Conservation (phyloP, 2,888 invertebrate species). For the Nymphalis polychloros region DNA sequence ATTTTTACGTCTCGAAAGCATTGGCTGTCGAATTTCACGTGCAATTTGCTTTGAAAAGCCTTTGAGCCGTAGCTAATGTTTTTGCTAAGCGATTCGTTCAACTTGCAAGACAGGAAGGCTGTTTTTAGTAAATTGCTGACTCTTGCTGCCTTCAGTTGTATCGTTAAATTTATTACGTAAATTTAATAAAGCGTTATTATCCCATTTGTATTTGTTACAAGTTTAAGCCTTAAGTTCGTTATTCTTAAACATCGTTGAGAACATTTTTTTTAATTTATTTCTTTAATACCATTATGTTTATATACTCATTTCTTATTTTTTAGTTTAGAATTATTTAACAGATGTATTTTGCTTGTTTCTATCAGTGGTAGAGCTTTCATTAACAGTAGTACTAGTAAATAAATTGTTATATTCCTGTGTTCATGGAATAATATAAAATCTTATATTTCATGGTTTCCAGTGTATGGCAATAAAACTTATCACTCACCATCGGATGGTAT, state of each 20-base stretch:
- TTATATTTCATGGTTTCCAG: too few relatives aligned
- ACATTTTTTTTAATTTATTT: too few relatives aligned
- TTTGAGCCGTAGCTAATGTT: constrained; percentile 76
- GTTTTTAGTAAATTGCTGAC: constrained; percentile 56
- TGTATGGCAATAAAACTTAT: too few relatives aligned
- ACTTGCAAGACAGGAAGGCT: constrained; percentile 55
- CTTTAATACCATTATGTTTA: too few relatives aligned
- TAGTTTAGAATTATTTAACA: too few relatives aligned
- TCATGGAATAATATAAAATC: too few relatives aligned
- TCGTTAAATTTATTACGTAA: constrained; percentile 24
- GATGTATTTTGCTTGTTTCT: too few relatives aligned
- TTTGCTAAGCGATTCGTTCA: constrained; percentile 74
- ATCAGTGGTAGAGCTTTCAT: too few relatives aligned
- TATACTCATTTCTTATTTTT: too few relatives aligned
- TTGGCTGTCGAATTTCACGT: constrained; percentile 75
- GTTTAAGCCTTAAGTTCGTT: constrained; percentile 4
- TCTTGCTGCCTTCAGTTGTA: constrained; percentile 46
- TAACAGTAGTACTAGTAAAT: too few relatives aligned
- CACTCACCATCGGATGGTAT: too few relatives aligned
- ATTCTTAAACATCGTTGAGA: neutral
- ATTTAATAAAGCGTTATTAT: constrained; percentile 20
- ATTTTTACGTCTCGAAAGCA: constrained; percentile 60
- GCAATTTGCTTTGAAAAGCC: constrained; percentile 75
- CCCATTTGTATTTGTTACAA: neutral
- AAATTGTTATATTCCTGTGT: too few relatives aligned